Conservation (phyloP, 64 coral and sea anemone genomes). For the Montipora foliosa region DNA sequence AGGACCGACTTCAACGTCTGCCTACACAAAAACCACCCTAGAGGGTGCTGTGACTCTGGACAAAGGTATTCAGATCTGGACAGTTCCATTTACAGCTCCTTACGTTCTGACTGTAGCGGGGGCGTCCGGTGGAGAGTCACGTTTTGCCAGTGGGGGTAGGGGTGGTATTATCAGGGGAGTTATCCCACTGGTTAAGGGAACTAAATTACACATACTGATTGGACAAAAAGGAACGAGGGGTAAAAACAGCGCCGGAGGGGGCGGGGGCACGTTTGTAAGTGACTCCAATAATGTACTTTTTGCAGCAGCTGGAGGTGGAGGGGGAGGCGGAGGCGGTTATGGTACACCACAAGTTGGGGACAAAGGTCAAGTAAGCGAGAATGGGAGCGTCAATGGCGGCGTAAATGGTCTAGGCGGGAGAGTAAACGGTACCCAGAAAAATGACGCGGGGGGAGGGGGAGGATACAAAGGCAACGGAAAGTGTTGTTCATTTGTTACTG, state of each 20-base stretch:
- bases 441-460: constrained; percentile 41
- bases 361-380: neutral
- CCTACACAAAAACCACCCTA: neutral
- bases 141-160: neutral
- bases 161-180: constrained; percentile 25
- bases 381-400: neutral
- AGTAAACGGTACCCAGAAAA: neutral
- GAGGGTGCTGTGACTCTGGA: constrained; percentile 49
- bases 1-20: constrained; percentile 30
- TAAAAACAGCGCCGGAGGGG: neutral
- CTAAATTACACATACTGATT: constrained; percentile 22
- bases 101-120: constrained; percentile 29
- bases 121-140: neutral
- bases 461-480: constrained; percentile 25
- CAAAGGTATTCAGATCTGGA: constrained; percentile 61
- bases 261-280: constrained; percentile 48
- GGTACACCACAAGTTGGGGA: neutral
- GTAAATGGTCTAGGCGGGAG: constrained; percentile 22
- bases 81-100: constrained; percentile 14
- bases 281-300: neutral
- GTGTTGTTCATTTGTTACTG: neutral
- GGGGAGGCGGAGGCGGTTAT: constrained; percentile 16
- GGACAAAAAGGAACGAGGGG: constrained; percentile 23
- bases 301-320: constrained; percentile 56
- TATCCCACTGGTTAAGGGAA: neutral